Percentiles rank a stretch among this genome's conserved stretches.
phyloP scores from a whole-genome alignment of 1,140 invertebrate species.

The Phocides pigmalion region DNA sequence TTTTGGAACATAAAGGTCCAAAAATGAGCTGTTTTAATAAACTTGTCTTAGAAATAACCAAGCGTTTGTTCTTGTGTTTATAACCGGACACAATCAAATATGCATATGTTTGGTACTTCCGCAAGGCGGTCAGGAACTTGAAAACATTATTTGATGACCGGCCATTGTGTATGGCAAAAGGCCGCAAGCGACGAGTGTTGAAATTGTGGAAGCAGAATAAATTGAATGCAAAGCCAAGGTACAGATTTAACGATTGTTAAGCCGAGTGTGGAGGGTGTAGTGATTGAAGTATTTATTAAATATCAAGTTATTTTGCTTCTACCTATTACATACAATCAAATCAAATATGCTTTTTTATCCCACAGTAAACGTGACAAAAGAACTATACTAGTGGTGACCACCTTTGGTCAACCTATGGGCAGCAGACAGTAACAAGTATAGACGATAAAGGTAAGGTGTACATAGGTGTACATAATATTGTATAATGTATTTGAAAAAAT shows the following conservation, averaged over 20 bases:
- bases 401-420: too few relatives aligned
- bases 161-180: constrained; percentile 20
- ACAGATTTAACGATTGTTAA: constrained; percentile 18
- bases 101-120: constrained; percentile 2
- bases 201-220: constrained; percentile 21
- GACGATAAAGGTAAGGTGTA: too few relatives aligned
- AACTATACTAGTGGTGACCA: too few relatives aligned
- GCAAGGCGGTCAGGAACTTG: constrained; percentile 1
- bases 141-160: constrained; percentile 26
- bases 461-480: too few relatives aligned
- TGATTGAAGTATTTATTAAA: background rate
- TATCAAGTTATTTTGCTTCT: too few relatives aligned
- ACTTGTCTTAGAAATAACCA: background rate
- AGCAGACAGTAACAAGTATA: too few relatives aligned
- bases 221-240: constrained; percentile 12
- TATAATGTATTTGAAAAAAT: too few relatives aligned
- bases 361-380: too few relatives aligned
- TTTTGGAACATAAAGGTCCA: too few relatives aligned
- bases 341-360: too few relatives aligned
- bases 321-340: too few relatives aligned
- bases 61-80: background rate
- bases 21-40: too few relatives aligned
- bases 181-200: constrained; percentile 9
- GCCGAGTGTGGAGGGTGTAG: background rate
- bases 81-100: background rate